Evolutionary conservation across 2,797 vertebrate species (phyloP).

Genomic region (Hypotaenidia okinawae): DNA sequence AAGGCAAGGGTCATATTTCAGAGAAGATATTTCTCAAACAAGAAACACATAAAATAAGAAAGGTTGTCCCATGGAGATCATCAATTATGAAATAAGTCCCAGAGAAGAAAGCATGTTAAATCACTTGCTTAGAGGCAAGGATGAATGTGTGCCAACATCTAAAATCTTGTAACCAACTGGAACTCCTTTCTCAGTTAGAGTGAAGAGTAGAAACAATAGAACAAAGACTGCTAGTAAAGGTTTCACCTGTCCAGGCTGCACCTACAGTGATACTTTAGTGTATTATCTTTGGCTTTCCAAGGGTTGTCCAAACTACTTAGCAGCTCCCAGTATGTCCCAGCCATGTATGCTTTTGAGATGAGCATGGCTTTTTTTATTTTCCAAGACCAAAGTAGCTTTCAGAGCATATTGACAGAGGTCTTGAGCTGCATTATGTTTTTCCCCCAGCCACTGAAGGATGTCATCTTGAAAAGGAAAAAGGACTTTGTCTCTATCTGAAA

Average conservation of each 20-base stretch:
- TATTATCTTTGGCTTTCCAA: background rate
- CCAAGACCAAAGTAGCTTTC: background rate
- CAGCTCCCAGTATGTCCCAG: background rate
- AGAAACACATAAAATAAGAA: background rate
- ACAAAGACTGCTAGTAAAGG: background rate
- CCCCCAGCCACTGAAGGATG: background rate
- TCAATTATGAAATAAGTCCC: background rate
- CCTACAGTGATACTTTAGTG: background rate
- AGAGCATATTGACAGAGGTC: background rate
- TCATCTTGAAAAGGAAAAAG: background rate
- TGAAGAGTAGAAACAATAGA: background rate
- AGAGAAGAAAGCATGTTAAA: background rate
- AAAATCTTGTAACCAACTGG: background rate
- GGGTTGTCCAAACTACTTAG: background rate
- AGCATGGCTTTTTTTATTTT: background rate
- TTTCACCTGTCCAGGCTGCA: background rate
- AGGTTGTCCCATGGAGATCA: accelerated
- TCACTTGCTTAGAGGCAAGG: background rate
- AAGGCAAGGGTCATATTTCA: background rate
- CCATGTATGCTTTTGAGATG: background rate
- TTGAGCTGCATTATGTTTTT: background rate
- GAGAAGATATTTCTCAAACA: background rate
- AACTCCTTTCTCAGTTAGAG: background rate
- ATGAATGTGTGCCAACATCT: background rate
- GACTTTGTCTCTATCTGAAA: background rate